Evolutionary conservation across 2,113 vertebrate genomes (phyloP).

Genomic region (Chlamydotis undulata): DNA sequence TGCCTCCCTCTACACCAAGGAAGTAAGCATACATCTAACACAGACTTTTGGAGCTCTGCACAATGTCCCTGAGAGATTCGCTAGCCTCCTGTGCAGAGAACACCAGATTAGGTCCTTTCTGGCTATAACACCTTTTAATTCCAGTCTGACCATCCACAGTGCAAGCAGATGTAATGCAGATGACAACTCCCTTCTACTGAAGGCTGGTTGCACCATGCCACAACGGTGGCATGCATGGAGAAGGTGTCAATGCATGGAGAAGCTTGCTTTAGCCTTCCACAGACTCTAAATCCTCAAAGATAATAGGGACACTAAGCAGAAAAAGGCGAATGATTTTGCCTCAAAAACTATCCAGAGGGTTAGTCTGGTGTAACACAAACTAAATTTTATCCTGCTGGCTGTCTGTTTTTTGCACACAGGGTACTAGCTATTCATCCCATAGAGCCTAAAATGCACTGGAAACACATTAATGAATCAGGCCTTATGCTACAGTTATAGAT

Average conservation of each 20-base stretch:
- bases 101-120: not conserved
- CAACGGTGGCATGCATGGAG: fast-evolving
- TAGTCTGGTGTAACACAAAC: not conserved
- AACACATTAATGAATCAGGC: not conserved
- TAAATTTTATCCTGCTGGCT: not conserved
- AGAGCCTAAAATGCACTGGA: not conserved
- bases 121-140: fast-evolving
- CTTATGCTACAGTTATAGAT: not conserved
- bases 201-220: not conserved
- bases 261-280: not conserved
- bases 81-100: not conserved
- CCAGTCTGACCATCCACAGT: not conserved
- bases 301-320: not conserved
- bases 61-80: not conserved
- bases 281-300: not conserved
- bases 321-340: not conserved
- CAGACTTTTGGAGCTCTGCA: not conserved
- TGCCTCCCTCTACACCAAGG: not conserved
- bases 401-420: not conserved
- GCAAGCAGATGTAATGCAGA: not conserved
- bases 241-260: not conserved
- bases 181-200: not conserved
- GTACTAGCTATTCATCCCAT: not conserved
- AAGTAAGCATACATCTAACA: not conserved
- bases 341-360: not conserved